Percentiles rank a stretch among this genome's conserved stretches.
Evolutionary conservation across 2,888 invertebrate genomes (phyloP).

Genomic region (Ochropleura leucogaster): DNA sequence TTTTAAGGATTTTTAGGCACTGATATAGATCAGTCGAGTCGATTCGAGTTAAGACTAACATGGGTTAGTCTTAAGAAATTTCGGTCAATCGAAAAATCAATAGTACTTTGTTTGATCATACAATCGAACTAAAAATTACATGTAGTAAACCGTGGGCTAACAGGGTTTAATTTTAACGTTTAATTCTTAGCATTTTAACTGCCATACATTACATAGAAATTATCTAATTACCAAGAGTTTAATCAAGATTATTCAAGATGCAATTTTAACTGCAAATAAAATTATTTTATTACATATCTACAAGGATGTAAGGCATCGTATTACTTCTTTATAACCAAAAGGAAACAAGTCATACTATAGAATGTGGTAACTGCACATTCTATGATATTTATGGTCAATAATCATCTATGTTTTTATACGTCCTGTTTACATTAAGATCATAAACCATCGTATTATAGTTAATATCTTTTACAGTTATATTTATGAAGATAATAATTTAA

Average conservation of each 20-base stretch:
- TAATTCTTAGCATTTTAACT: not conserved
- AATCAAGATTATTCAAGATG: not conserved
- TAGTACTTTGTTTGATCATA: not conserved
- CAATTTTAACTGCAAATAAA: constrained; percentile 16
- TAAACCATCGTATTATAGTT: too few relatives aligned
- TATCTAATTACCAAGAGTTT: constrained; percentile 15
- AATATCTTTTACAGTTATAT: not conserved
- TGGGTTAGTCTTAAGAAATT: not conserved
- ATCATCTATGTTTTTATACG: not conserved
- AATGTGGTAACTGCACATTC: not conserved
- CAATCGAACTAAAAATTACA: too few relatives aligned
- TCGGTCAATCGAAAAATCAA: not conserved
- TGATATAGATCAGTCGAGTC: too few relatives aligned
- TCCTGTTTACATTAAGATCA: not conserved
- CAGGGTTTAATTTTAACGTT: not conserved
- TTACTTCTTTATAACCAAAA: not conserved
- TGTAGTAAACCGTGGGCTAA: not conserved
- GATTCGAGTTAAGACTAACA: too few relatives aligned
- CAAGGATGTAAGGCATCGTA: not conserved
- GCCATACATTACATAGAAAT: constrained; percentile 2
- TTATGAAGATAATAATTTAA: not conserved
- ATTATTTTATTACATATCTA: constrained; percentile 17
- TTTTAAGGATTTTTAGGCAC: not conserved
- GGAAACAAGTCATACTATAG: constrained; percentile 19
- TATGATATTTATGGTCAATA: constrained; percentile 14